Conservation (phyloP, 2,888 invertebrate genomes). For the Micropterix aruncella region DNA sequence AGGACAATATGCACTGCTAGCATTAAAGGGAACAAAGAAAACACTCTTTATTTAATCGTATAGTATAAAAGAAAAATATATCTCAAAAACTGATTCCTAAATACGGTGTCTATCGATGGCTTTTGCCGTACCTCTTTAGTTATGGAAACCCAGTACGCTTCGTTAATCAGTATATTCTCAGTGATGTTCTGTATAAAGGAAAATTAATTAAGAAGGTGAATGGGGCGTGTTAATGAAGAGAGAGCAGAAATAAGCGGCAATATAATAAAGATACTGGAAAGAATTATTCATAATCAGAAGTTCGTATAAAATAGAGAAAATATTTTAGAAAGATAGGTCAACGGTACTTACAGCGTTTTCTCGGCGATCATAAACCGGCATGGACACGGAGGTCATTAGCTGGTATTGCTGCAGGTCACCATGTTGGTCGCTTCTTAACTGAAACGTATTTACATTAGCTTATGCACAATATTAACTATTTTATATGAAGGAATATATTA, state of each 20-base stretch:
- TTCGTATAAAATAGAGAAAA: too few relatives aligned
- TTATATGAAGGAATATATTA: too few relatives aligned
- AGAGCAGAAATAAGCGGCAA: too few relatives aligned
- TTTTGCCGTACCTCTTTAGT: constrained; percentile 78
- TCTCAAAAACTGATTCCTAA: constrained; percentile 6
- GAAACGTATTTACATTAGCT: constrained; percentile 6
- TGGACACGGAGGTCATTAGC: constrained; percentile 84
- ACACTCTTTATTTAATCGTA: constrained; percentile 30
- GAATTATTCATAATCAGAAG: too few relatives aligned
- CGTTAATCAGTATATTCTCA: constrained; percentile 89
- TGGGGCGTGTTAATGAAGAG: too few relatives aligned
- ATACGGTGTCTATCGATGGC: constrained; percentile 9
- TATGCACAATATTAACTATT: too few relatives aligned
- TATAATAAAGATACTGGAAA: too few relatives aligned
- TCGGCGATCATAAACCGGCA: constrained; percentile 83
- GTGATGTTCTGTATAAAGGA: constrained; percentile 68
- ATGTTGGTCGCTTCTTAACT: constrained; percentile 48
- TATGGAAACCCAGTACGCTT: constrained; percentile 85
- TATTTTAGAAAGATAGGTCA: too few relatives aligned
- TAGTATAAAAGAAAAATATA: constrained; percentile 6
- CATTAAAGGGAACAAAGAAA: constrained; percentile 37
- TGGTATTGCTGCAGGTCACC: constrained; percentile 55
- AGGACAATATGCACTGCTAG: constrained; percentile 43
- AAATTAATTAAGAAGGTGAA: background rate
- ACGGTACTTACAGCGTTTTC: constrained; percentile 72